Conservation (phyloP, 2,113 vertebrate genomes). For the Laticauda colubrina region DNA sequence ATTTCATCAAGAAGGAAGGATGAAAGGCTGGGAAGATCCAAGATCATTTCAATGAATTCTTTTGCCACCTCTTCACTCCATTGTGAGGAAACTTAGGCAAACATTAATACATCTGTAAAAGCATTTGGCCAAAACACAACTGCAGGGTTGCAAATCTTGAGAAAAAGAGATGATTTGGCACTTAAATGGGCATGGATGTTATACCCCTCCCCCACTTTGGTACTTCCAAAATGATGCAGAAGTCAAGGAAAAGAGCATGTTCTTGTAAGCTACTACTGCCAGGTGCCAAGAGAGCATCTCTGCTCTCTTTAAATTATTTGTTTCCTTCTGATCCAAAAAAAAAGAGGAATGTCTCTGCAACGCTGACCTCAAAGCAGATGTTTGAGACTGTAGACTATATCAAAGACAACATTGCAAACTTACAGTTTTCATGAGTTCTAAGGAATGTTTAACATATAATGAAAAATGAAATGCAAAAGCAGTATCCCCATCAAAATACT, state of each 20-base stretch:
- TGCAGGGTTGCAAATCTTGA: neutral
- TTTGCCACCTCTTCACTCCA: neutral
- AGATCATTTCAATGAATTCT: constrained; percentile 13
- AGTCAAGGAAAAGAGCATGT: neutral
- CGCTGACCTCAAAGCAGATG: neutral
- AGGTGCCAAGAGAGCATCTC: too few species aligned
- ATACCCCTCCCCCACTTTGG: too few species aligned
- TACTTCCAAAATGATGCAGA: neutral
- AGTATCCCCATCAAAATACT: neutral
- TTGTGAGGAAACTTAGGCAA: neutral
- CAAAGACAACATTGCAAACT: constrained; percentile 11
- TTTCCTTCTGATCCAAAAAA: too few species aligned
- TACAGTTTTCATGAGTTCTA: constrained; percentile 27
- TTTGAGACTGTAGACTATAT: neutral
- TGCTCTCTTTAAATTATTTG: too few species aligned
- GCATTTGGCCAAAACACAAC: constrained; percentile 20
- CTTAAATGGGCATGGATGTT: neutral
- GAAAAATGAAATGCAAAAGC: neutral
- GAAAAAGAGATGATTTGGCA: neutral
- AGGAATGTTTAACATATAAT: neutral
- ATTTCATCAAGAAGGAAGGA: constrained; percentile 30
- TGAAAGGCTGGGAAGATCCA: constrained; percentile 40
- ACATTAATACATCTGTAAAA: neutral
- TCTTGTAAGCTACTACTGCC: neutral
- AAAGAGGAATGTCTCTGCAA: neutral